Evolutionary conservation across 2,113 vertebrate species (phyloP).

Genomic region (Carettochelys insculpta): DNA sequence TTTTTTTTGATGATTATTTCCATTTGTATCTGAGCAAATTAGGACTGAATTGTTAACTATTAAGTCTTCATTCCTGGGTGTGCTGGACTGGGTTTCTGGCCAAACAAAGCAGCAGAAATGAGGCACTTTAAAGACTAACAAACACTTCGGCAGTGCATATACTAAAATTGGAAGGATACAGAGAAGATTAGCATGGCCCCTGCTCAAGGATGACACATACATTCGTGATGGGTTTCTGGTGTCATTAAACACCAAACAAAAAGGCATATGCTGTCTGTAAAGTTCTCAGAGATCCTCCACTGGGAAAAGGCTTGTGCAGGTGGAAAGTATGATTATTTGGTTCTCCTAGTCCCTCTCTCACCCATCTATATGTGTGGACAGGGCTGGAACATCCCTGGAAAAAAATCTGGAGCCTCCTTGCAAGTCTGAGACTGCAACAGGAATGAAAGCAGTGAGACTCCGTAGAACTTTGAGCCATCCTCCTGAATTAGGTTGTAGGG

Average conservation of each 20-base stretch:
- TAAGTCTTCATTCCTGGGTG: background rate
- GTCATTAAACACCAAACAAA: too few relatives aligned
- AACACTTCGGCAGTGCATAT: slow-evolving; percentile 71
- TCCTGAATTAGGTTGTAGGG: background rate
- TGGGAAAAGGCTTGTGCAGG: background rate
- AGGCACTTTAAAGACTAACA: too few relatives aligned
- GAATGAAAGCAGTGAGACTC: background rate
- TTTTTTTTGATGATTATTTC: background rate
- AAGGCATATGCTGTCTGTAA: background rate
- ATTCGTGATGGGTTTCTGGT: background rate
- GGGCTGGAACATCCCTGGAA: background rate
- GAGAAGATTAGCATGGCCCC: slow-evolving; percentile 68
- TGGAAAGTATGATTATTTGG: background rate
- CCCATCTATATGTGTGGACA: background rate
- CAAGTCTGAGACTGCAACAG: background rate
- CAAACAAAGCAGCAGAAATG: background rate
- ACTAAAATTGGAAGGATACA: slow-evolving; percentile 72
- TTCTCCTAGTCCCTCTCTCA: background rate
- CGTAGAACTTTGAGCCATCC: background rate
- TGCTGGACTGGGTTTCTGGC: background rate
- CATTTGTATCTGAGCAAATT: background rate
- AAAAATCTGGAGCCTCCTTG: background rate
- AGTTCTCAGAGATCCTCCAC: background rate
- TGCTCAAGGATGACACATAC: slow-evolving; percentile 70
- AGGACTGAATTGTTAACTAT: background rate